phyloP scores from a whole-genome alignment of 2,113 vertebrate species.

The Laticauda colubrina region DNA sequence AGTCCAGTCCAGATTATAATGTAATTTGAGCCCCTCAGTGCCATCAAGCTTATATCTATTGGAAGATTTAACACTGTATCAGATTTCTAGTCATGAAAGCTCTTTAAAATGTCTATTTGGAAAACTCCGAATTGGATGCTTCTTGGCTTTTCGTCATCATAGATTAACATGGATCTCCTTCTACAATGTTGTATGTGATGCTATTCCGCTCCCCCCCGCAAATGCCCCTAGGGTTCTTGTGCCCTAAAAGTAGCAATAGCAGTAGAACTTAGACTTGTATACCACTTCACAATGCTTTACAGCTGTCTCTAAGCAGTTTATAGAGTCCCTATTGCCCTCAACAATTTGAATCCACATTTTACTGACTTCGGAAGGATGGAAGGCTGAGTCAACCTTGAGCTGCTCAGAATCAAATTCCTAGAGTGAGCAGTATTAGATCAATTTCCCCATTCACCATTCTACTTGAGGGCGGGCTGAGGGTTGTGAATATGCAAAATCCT shows the following conservation, averaged over 20 bases:
- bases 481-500: background rate
- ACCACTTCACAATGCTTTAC: no score
- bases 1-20: background rate
- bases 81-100: background rate
- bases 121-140: background rate
- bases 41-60: background rate
- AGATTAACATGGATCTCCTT: background rate
- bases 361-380: no score
- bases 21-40: background rate
- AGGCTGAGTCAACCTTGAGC: no score
- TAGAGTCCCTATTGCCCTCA: no score
- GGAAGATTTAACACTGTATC: background rate
- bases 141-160: background rate
- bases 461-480: background rate
- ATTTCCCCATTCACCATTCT: background rate
- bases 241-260: no score
- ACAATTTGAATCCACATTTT: no score
- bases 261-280: no score
- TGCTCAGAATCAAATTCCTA: no score
- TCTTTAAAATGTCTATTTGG: background rate
- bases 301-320: no score
- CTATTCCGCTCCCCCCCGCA: background rate
- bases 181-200: background rate
- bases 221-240: background rate
- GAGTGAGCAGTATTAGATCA: background rate